Percentiles rank a stretch among this genome's conserved stretches.
These are phyloP conservation scores for Semotilus atromaculatus DNA, from an alignment of 2,797 vertebrate genomes.

Conservation along the genomic window DNA sequence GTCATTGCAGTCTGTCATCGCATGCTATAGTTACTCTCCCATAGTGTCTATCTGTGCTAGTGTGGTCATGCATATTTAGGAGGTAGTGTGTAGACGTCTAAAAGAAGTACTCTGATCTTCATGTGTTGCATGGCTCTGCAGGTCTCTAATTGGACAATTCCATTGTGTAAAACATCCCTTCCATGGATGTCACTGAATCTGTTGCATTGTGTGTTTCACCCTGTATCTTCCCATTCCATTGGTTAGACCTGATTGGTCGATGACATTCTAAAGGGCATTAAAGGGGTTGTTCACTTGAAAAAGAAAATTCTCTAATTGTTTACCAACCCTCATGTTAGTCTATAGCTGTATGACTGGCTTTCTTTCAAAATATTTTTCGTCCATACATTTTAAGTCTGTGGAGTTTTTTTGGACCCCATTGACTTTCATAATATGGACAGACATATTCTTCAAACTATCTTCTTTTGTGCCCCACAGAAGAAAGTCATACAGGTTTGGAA, in stretches of 20 bases:
- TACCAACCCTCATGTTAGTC: background rate
- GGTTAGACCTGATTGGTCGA: background rate
- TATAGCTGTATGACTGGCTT: background rate
- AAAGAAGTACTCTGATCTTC: background rate
- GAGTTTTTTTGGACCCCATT: background rate
- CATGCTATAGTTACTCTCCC: slow-evolving; percentile 36
- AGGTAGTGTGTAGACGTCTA: slow-evolving; percentile 30
- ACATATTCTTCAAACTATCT: background rate
- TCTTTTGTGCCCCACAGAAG: background rate
- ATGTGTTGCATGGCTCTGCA: slow-evolving; percentile 3
- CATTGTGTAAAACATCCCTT: slow-evolving; percentile 16
- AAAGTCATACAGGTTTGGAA: background rate
- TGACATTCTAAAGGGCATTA: slow-evolving; percentile 24
- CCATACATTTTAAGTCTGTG: background rate
- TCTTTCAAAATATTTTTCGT: background rate
- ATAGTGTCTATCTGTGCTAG: slow-evolving; percentile 36
- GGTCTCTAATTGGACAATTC: slow-evolving; percentile 28
- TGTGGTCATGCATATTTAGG: slow-evolving; percentile 39
- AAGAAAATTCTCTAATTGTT: background rate
- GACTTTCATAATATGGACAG: background rate
- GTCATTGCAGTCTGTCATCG: slow-evolving; percentile 30
- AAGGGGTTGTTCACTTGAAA: background rate
- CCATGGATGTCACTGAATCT: slow-evolving; percentile 7
- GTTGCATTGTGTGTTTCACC: slow-evolving; percentile 9
- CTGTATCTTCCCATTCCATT: slow-evolving; percentile 13